phyloP scores from a whole-genome alignment of 2,113 vertebrate genomes.

The Rhynchomys soricoides region DNA sequence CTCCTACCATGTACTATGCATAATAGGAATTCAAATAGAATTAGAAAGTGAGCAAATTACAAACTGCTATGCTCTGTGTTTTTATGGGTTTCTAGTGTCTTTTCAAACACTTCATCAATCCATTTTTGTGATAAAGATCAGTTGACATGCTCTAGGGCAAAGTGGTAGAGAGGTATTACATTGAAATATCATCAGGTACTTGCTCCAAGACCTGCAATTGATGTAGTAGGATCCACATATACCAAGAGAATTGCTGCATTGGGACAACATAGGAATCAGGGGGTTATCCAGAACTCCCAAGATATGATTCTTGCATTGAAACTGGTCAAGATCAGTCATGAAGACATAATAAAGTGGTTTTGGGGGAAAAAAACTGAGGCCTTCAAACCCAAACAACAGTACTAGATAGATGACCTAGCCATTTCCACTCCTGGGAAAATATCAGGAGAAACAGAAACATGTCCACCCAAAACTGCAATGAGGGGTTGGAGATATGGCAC shows the following conservation, averaged over 20 bases:
- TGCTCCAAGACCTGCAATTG: neutral
- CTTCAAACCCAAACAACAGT: neutral
- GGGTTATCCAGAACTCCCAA: neutral
- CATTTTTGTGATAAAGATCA: neutral
- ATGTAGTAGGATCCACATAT: neutral
- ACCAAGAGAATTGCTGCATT: neutral
- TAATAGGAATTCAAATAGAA: neutral
- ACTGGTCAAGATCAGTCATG: neutral
- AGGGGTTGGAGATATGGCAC: neutral
- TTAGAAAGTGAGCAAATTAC: neutral
- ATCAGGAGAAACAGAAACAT: neutral
- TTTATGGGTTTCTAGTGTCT: neutral
- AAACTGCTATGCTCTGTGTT: neutral
- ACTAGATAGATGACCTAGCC: fast-evolving
- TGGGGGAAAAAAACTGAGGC: neutral
- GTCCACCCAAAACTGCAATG: neutral
- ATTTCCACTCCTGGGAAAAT: neutral
- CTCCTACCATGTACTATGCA: too few relatives aligned
- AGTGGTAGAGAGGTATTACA: neutral
- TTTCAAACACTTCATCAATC: neutral
- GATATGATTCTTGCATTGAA: neutral
- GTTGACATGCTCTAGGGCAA: neutral
- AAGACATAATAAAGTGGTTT: neutral
- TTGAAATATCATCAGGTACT: neutral
- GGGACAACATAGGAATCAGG: neutral